phyloP scores from a whole-genome alignment of 35 echinoderm and acorn worm species.

The Apostichopus parvimensis region DNA sequence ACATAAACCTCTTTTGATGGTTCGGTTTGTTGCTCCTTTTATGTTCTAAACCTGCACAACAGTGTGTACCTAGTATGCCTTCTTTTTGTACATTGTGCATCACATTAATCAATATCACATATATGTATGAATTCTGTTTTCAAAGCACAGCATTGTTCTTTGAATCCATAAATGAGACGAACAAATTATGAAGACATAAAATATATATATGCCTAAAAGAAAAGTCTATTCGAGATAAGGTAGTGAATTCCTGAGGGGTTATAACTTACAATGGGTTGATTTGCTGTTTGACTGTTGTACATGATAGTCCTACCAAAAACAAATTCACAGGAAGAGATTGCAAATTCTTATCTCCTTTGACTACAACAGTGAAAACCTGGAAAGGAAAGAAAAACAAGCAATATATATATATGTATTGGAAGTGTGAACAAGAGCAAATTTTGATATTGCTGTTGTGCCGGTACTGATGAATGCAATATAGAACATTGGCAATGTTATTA shows the following conservation, averaged over 20 bases:
- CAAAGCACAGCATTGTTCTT: neutral
- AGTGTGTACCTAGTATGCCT: neutral
- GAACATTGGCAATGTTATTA: too few species aligned
- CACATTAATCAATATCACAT: neutral
- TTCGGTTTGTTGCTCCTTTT: neutral
- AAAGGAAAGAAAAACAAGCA: neutral
- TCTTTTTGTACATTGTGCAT: neutral
- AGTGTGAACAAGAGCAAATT: too few species aligned
- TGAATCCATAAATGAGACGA: neutral
- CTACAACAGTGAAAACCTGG: conserved; percentile 14
- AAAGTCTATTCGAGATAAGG: too few species aligned
- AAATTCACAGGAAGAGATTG: conserved; percentile 36
- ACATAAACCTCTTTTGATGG: too few species aligned
- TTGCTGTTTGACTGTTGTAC: conserved; percentile 46
- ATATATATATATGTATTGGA: too few species aligned
- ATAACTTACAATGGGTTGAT: conserved; percentile 48
- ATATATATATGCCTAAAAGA: too few species aligned
- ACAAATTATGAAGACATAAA: too few species aligned
- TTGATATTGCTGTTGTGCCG: too few species aligned
- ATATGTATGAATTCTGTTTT: neutral
- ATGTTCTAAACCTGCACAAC: neutral
- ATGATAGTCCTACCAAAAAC: conserved; percentile 45
- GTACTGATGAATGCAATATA: too few species aligned
- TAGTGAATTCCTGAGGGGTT: neutral
- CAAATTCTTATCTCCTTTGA: conserved; percentile 16